phyloP scores from a whole-genome alignment of 2,797 vertebrate genomes.

The Enteromius anoplus region DNA sequence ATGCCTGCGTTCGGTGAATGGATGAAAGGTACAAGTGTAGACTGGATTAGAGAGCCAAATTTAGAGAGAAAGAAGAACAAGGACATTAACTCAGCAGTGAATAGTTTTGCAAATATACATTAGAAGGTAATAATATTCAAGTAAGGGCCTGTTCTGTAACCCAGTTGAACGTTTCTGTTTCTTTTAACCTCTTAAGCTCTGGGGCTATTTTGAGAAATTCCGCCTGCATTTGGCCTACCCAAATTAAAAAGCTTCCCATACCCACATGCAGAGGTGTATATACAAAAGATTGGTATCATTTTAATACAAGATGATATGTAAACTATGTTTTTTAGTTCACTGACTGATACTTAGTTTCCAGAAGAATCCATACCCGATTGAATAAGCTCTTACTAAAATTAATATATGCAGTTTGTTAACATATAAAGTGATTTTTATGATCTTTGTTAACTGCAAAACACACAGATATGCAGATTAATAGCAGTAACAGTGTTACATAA shows the following conservation, averaged over 20 bases:
- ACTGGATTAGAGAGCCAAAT: neutral
- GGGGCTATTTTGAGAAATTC: too few relatives aligned
- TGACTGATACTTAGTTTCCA: neutral
- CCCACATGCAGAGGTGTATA: too few relatives aligned
- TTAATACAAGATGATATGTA: neutral
- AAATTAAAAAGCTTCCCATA: too few relatives aligned
- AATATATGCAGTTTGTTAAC: neutral
- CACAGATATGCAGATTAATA: neutral
- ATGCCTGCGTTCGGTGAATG: constrained; percentile 86
- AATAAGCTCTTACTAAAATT: neutral
- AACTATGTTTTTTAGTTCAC: neutral
- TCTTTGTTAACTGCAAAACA: neutral
- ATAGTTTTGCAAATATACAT: neutral
- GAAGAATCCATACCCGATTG: neutral
- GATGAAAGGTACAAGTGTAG: constrained; percentile 84
- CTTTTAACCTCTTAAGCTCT: too few relatives aligned
- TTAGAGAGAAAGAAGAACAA: constrained; percentile 3
- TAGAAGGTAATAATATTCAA: neutral
- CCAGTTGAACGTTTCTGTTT: neutral
- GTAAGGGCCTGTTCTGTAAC: neutral
- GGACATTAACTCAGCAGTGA: neutral
- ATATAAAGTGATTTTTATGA: neutral
- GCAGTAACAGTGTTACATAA: neutral
- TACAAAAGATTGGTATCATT: too few relatives aligned
- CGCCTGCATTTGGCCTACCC: too few relatives aligned